Evolutionary conservation across 2,113 vertebrate genomes (phyloP), one percentile per base, ranked within the genome.

Genomic region (Upupa epops): DNA sequence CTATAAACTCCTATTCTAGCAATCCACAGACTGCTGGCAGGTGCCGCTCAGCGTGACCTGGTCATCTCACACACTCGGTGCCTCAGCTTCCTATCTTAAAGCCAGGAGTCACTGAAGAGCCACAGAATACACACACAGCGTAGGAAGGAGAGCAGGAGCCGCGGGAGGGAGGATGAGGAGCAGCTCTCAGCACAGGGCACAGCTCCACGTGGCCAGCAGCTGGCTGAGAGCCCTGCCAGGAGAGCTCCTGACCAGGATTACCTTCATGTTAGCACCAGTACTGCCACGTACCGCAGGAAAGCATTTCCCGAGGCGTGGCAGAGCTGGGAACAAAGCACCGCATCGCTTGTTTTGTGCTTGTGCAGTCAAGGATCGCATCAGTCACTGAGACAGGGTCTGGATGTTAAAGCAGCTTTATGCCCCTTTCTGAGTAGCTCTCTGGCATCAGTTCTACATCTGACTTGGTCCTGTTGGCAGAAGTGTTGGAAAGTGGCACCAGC

Each of bases 251-350:
- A 68, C 70, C 58, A 75, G 36, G 26, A 54, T 69, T 76, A 61
- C 55, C n/a, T 71, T 71, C 60, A 3, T 13, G 49, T 63, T 26
- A 68, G 76, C 88, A 56, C 87, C 88, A 83, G 20, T 42, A 31
- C 28, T 81, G 93, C 93, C 88, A 92, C 61, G 31, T 94, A 74
- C 56, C 20, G 8, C 4, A 26, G 48, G 32, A 90, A 94, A 83
- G 61, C 86, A 90, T 91, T 95, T 92, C 80, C 65, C 4, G 32
- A 94, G 93, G 94, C 0, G 65, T 74, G 82, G 85, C 88, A 81
- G 72, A 74, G n/a, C 72, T 88, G 28, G 82, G 86, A 90, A 76
- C 32, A 69, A 72, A 71, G 34, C 6, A 68, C 84, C 71, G 34
- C 88, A 89, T 80, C 31, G 31, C 32, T 4, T 31, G 63, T 71